Evolutionary conservation across 2,888 invertebrate species (phyloP), one percentile per base, ranked within the genome.

Genomic region (Pterostichus madidus): DNA sequence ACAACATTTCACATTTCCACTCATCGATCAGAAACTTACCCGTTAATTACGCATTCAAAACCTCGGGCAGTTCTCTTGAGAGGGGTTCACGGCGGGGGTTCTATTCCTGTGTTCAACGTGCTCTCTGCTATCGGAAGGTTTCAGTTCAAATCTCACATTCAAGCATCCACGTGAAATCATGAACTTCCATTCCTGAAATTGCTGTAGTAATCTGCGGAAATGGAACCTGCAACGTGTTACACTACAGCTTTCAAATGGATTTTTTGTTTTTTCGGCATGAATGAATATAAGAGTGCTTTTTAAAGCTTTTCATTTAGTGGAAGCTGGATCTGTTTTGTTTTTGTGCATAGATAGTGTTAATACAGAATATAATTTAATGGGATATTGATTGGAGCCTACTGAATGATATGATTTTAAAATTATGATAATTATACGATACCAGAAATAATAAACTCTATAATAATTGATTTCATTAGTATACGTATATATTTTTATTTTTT

Each of bases 161-260:
- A 39, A 2, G 24, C 24, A 17, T 56, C 53, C 46, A 15, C n/a
- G 59, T 11, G 59, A 59, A 59, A 59, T 11, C 59, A 32, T 31
- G 64, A 11, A 31, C 64, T 32, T 49, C 35, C 32, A 13, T 32
- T 59, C 31, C 24, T 59, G 31, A 11, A 59, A 64, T 32, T n/a
- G 35, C 64, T 64, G 59, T 31, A 59, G 64, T 64, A 64, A 64
- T 64, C 64, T 64, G 64, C 64, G 64, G 64, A 64, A 64, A 64
- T 64, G 35, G 64, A 64, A 64, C 64, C 64, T 64, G 64, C 64
- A 39, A 35, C 64, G 64, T 32, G 64, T 32, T 49, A 49, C 49
- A 13, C n/a, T 49, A 49, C 49, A 13, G 49, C 49, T 49, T 49
- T 7, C 35, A 13, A 39, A n/a, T 64, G 35, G 64, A 64, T 64